phyloP scores from a whole-genome alignment of 2,888 invertebrate species.

The Serrognathus titanus region DNA sequence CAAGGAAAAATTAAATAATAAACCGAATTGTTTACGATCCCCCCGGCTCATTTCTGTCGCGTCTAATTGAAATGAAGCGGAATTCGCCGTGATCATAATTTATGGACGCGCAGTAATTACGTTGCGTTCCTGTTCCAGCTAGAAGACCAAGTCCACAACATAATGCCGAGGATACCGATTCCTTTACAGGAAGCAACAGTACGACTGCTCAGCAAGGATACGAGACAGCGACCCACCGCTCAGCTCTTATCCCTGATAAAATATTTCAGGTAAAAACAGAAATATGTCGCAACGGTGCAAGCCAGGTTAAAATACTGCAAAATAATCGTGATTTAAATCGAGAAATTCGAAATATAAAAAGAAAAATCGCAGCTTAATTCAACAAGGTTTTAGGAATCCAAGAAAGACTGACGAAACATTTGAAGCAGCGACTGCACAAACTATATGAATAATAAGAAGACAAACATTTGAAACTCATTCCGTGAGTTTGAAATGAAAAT shows the following conservation, averaged over 20 bases:
- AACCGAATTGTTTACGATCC: background rate
- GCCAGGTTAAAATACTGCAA: conserved; percentile 55
- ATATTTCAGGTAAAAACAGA: conserved; percentile 74
- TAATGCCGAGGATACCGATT: conserved; percentile 75
- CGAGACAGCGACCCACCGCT: conserved; percentile 83
- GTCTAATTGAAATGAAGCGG: too few relatives aligned
- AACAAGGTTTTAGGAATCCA: too few relatives aligned
- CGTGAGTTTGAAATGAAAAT: too few relatives aligned
- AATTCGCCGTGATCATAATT: too few relatives aligned
- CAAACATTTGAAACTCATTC: too few relatives aligned
- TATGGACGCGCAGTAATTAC: too few relatives aligned
- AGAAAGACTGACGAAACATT: too few relatives aligned
- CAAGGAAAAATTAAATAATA: background rate
- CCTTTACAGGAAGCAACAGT: conserved; percentile 86
- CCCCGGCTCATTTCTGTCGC: background rate
- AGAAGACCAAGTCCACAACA: conserved; percentile 74
- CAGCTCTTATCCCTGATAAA: conserved; percentile 87
- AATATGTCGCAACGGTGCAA: conserved; percentile 74
- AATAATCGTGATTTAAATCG: too few relatives aligned
- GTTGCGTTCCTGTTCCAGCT: conserved; percentile 57
- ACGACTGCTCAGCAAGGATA: conserved; percentile 78
- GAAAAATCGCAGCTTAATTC: too few relatives aligned
- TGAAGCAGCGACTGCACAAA: too few relatives aligned
- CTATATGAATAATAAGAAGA: too few relatives aligned
- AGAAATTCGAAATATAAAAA: too few relatives aligned